Base-by-base conservation (phyloP, 2,797 vertebrate species). In the Xyrichtys novacula region DNA sequence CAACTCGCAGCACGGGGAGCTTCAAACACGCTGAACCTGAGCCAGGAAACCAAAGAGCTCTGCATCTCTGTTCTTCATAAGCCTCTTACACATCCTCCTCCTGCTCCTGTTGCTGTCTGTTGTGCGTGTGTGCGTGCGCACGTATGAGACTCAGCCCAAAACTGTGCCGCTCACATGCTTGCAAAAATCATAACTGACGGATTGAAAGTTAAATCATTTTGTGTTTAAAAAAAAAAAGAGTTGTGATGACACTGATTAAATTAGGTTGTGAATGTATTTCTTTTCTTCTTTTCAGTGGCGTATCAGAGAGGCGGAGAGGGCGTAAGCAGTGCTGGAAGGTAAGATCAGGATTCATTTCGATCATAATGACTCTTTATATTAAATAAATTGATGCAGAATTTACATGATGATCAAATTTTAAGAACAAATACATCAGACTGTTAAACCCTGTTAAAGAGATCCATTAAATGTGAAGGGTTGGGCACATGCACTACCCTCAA, bases 241-340 rank as follows among this genome's bases (percentile, higher is more conserved):
- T 19, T 11, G 6, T 32, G 20, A 12, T 56, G 28, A 54, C 22
- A 2, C 11, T 16, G 15, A 34, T 67, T 8, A 40, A 78, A 65
- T 56, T 4, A 29, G 17, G 0, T 34, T 29, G 16, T 16, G 32
- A 65, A 54, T 42, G 66, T 26, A n/a, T 57, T 49, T 56, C 74
- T 38, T 78, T 12, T 80, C 26, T 79, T n/a, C 17, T 71, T 71
- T 87, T 74, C 91, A 99, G 98, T 99, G 90, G 96, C 97, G 0
- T 99, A 99, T 91, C 97, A 99, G 89, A 96, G 98, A 95, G 97
- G 98, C 71, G 97, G 97, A 40, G 98, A 99, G 85, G 96, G 96
- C 7, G 96, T 98, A 61, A 98, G 95, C 95, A 99, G 97, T 63
- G 97, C 96, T 86, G 96, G 97, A 89, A 96, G 98, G 98, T 99